Percentiles rank a stretch among this genome's conserved stretches.
These are phyloP conservation scores for Monopis laevigella DNA, from an alignment of 2,888 invertebrate genomes.

Conservation along the genomic window DNA sequence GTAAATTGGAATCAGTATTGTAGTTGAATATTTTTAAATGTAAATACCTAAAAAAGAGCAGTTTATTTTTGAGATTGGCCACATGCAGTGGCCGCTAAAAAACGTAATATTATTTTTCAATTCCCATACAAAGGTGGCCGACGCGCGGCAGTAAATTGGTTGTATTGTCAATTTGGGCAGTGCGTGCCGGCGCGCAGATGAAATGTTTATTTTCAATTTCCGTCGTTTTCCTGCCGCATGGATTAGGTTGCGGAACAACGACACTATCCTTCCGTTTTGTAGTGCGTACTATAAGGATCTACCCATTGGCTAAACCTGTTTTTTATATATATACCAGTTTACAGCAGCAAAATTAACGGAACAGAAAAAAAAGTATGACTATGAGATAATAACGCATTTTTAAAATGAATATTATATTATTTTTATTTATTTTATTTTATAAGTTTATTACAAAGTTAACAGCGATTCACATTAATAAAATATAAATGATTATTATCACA, in stretches of 20 bases:
- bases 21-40: slow-evolving; percentile 11
- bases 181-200: slow-evolving; percentile 63
- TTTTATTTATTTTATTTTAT: too few species aligned
- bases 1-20: not conserved
- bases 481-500: too few species aligned
- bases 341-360: too few species aligned
- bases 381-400: too few species aligned
- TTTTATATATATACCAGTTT: too few species aligned
- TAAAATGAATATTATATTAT: too few species aligned
- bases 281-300: too few species aligned
- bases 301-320: too few species aligned
- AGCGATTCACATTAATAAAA: too few species aligned
- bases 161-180: slow-evolving; percentile 68
- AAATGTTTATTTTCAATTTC: slow-evolving; percentile 69
- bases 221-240: slow-evolving; percentile 57
- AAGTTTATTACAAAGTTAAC: too few species aligned
- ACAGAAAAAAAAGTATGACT: too few species aligned
- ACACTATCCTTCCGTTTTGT: slow-evolving; percentile 9
- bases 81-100: slow-evolving; percentile 44
- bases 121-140: slow-evolving; percentile 66
- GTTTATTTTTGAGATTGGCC: slow-evolving; percentile 59
- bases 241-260: slow-evolving; percentile 51
- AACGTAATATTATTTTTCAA: slow-evolving; percentile 66
- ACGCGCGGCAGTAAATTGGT: slow-evolving; percentile 61
- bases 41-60: slow-evolving; percentile 31